Conservation (phyloP, 2,888 invertebrate species). For the Orgyia antiqua region DNA sequence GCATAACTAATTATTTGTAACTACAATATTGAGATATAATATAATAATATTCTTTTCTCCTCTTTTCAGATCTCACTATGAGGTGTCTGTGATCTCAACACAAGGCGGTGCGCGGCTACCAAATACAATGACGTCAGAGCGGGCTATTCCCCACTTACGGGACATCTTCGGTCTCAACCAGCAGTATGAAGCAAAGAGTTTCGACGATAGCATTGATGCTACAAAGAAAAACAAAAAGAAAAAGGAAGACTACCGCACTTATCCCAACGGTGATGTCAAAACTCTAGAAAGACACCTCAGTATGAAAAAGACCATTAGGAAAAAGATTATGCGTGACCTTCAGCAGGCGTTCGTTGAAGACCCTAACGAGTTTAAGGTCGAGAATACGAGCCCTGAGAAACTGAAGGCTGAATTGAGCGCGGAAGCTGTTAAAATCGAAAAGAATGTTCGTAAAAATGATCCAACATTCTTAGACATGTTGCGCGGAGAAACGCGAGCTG, state of each 20-base stretch:
- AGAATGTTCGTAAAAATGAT: conserved; percentile 73
- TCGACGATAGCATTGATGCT: conserved; percentile 71
- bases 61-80: conserved; percentile 65
- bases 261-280: conserved; percentile 82
- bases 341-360: conserved; percentile 86
- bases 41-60: no score
- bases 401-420: conserved; percentile 82
- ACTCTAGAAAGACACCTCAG: conserved; percentile 89
- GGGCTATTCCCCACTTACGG: conserved; percentile 86
- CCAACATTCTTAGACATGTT: conserved; percentile 83
- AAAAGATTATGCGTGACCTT: conserved; percentile 90
- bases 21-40: no score
- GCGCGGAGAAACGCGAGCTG: conserved; percentile 76
- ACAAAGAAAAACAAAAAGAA: conserved; percentile 79
- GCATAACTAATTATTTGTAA: no score
- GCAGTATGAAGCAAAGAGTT: conserved; percentile 67
- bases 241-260: conserved; percentile 83
- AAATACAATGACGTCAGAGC: conserved; percentile 81
- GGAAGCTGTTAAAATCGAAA: conserved; percentile 81
- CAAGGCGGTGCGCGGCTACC: conserved; percentile 40
- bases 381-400: conserved; percentile 83
- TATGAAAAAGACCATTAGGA: conserved; percentile 91
- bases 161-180: conserved; percentile 84
- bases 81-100: conserved; percentile 53
- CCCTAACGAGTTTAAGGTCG: conserved; percentile 84